Percentiles rank a stretch among this genome's conserved stretches.
Conservation (phyloP, 2,888 invertebrate genomes). For the Xanthia icteritia region DNA sequence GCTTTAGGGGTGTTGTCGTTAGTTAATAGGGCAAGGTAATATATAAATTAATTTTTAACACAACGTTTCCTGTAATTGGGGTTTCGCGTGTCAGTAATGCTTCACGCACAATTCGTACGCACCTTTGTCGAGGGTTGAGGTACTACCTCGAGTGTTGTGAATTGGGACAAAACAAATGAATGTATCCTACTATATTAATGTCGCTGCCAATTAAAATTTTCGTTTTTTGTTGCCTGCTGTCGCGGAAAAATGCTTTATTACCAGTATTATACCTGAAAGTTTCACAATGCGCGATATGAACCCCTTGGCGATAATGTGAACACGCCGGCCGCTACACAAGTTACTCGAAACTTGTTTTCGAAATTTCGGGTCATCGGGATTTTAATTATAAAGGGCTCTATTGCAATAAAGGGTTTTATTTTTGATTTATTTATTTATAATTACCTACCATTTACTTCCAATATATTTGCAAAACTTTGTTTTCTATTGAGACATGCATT, state of each 20-base stretch:
- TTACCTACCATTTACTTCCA: not conserved
- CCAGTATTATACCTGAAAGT: constrained; percentile 62
- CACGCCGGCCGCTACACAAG: constrained; percentile 21
- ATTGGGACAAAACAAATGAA: constrained; percentile 77
- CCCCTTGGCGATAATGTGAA: constrained; percentile 42
- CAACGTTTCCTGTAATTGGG: constrained; percentile 80
- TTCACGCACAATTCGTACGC: constrained; percentile 78
- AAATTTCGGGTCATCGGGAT: not conserved
- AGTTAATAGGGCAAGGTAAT: constrained; percentile 72
- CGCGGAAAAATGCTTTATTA: constrained; percentile 69
- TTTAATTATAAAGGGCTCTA: constrained; percentile 6
- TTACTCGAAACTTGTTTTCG: constrained; percentile 11
- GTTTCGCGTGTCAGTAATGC: constrained; percentile 81
- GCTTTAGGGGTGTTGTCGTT: constrained; percentile 56
- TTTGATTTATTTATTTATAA: too few relatives aligned
- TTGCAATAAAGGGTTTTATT: not conserved
- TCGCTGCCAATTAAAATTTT: constrained; percentile 78
- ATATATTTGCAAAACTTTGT: not conserved
- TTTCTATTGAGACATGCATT: too few relatives aligned
- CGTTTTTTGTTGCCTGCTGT: constrained; percentile 64
- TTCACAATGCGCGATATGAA: constrained; percentile 45
- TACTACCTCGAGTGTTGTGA: constrained; percentile 52
- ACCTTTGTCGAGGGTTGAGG: constrained; percentile 41
- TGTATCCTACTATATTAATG: constrained; percentile 72
- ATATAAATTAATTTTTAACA: constrained; percentile 86